Evolutionary conservation across 2,113 vertebrate species (phyloP).

Genomic region (Pardalotus punctatus): DNA sequence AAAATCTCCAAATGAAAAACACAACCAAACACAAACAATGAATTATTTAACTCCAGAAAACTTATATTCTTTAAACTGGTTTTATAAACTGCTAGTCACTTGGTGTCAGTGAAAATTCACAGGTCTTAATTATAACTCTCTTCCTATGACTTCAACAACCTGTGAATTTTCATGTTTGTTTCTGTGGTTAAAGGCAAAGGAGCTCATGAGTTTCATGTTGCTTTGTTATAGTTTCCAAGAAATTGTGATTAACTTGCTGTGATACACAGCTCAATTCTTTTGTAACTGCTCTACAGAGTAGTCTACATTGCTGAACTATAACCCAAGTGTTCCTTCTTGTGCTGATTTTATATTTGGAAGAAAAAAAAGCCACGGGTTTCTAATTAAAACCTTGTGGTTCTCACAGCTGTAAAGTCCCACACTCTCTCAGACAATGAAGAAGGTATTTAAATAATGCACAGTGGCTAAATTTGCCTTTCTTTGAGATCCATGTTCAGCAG

Average conservation of each 20-base stretch:
- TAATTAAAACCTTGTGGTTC: background rate
- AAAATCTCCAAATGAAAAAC: background rate
- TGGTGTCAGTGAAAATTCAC: background rate
- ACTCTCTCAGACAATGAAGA: background rate
- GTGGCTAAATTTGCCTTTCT: background rate
- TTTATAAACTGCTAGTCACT: background rate
- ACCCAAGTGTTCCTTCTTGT: background rate
- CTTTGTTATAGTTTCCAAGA: background rate
- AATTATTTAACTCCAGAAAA: background rate
- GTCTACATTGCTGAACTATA: background rate
- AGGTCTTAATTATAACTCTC: background rate
- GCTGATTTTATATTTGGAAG: background rate
- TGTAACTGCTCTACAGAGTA: background rate
- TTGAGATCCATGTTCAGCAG: background rate
- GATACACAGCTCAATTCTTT: background rate
- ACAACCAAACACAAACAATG: background rate
- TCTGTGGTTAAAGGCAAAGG: background rate
- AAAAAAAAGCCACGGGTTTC: background rate
- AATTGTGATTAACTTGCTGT: background rate
- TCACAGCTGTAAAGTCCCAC: background rate
- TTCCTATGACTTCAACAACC: background rate
- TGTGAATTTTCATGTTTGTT: background rate
- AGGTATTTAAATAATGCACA: background rate
- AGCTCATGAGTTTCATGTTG: background rate
- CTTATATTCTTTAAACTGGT: background rate